Percentiles rank a stretch among this genome's conserved stretches.
Evolutionary conservation across 2,888 invertebrate genomes (phyloP).

Genomic region (Steinernema carpocapsae): DNA sequence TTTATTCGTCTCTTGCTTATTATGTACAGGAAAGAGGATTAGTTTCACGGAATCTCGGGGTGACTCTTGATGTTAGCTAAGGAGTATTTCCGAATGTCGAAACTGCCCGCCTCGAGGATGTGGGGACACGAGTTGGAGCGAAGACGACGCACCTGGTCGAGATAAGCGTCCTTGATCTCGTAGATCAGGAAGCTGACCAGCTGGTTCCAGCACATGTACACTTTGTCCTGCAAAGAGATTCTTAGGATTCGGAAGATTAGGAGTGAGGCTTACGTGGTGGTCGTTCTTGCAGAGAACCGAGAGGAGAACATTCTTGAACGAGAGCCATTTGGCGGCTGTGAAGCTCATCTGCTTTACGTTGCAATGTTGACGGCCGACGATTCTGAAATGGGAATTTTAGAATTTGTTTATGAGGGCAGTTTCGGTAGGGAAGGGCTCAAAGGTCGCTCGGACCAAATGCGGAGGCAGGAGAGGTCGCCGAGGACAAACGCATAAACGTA

Average conservation of each 20-base stretch:
- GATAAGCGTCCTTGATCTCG: slow-evolving; percentile 65
- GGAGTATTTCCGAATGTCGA: slow-evolving; percentile 29
- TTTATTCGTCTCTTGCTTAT: background rate
- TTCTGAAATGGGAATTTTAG: slow-evolving; percentile 46
- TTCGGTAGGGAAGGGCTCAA: background rate
- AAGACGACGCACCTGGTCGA: slow-evolving; percentile 63
- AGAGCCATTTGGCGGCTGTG: slow-evolving; percentile 65
- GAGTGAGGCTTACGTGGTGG: slow-evolving; percentile 37
- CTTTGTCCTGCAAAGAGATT: slow-evolving; percentile 50
- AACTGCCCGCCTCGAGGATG: slow-evolving; percentile 35
- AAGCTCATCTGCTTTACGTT: slow-evolving; percentile 63
- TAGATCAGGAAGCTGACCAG: slow-evolving; percentile 64
- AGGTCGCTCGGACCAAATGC: too few relatives aligned
- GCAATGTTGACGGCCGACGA: slow-evolving; percentile 64
- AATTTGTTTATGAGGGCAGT: background rate
- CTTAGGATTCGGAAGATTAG: background rate
- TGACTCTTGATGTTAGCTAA: slow-evolving; percentile 2
- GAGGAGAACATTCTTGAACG: slow-evolving; percentile 62
- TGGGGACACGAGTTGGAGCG: slow-evolving; percentile 63
- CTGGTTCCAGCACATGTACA: slow-evolving; percentile 57
- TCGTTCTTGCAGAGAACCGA: slow-evolving; percentile 54
- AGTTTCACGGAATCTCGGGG: slow-evolving; percentile 10
- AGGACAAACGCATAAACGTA: too few relatives aligned
- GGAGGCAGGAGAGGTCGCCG: too few relatives aligned
- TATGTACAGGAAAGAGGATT: slow-evolving; percentile 3